Evolutionary conservation across 2,797 vertebrate genomes (phyloP).

Genomic region (Miichthys miiuy): DNA sequence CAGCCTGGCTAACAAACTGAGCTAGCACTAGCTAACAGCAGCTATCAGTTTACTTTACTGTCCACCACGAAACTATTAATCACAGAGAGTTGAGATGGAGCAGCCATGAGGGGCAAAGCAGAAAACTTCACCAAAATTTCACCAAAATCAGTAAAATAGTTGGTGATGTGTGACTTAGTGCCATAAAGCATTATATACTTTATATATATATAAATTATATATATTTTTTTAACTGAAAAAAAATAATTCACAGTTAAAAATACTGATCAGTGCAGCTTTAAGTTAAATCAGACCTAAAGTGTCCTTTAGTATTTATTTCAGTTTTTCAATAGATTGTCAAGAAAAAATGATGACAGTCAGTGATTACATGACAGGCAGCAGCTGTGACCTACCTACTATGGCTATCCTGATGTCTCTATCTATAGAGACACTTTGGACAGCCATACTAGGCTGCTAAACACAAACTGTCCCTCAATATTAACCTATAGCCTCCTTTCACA

Average conservation of each 20-base stretch:
- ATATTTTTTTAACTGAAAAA: not conserved
- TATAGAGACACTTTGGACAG: conserved; percentile 39
- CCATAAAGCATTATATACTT: no score
- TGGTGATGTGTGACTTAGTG: no score
- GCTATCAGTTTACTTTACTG: no score
- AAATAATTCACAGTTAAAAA: not conserved
- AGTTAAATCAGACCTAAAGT: not conserved
- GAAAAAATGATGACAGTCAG: not conserved
- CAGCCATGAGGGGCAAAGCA: no score
- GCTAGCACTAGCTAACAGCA: no score
- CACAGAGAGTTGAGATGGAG: no score
- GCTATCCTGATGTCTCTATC: conserved; percentile 40
- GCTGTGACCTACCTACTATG: conserved; percentile 37
- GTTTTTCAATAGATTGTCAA: not conserved
- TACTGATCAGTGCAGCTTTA: not conserved
- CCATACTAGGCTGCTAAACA: conserved; percentile 44
- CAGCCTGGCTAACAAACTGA: no score
- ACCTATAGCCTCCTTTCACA: conserved; percentile 47
- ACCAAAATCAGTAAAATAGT: no score
- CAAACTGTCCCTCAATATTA: conserved; percentile 48
- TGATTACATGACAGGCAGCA: conserved; percentile 39
- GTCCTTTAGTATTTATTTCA: not conserved
- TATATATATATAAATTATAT: no score
- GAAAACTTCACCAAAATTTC: no score
- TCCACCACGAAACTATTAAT: no score